Evolutionary conservation across 2,797 vertebrate genomes (phyloP).

Genomic region (Halcyon leucocephala): DNA sequence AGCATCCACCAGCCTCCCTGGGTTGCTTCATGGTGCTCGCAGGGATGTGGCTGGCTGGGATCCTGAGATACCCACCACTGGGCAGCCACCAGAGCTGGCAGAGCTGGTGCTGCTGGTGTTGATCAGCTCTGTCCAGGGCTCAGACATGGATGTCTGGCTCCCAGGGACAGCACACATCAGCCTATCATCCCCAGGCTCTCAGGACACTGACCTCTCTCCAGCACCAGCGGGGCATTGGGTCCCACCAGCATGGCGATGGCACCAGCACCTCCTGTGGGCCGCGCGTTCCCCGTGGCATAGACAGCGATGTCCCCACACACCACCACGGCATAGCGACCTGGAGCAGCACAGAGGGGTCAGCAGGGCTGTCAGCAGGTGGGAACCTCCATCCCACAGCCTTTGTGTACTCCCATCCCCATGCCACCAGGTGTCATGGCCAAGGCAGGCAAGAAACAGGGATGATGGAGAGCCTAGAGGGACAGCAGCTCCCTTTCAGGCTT

Average conservation of each 20-base stretch:
- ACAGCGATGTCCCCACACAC: conserved; percentile 82
- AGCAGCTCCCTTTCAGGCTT: neutral
- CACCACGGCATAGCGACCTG: conserved; percentile 80
- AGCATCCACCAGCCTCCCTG: neutral
- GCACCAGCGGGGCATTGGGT: conserved; percentile 75
- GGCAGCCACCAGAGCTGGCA: neutral
- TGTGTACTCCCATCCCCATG: fast-evolving
- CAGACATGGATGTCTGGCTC: fast-evolving
- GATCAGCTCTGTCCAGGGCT: neutral
- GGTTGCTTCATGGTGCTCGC: fast-evolving
- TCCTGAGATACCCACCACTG: neutral
- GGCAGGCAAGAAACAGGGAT: neutral
- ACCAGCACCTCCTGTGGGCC: conserved; percentile 78
- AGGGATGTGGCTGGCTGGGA: fast-evolving
- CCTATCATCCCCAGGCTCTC: fast-evolving
- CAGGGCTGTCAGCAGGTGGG: fast-evolving
- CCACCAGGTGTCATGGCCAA: neutral
- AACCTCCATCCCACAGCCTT: neutral
- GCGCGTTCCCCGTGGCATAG: conserved; percentile 68
- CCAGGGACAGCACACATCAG: neutral
- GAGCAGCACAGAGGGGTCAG: neutral
- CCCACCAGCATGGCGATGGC: conserved; percentile 83
- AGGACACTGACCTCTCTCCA: conserved; percentile 75
- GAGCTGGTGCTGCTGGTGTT: neutral
- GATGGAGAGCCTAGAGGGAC: neutral